Percentiles rank a stretch among this genome's conserved stretches.
phyloP scores from a whole-genome alignment of 2,797 vertebrate genomes.

The Micromesistius poutassou region DNA sequence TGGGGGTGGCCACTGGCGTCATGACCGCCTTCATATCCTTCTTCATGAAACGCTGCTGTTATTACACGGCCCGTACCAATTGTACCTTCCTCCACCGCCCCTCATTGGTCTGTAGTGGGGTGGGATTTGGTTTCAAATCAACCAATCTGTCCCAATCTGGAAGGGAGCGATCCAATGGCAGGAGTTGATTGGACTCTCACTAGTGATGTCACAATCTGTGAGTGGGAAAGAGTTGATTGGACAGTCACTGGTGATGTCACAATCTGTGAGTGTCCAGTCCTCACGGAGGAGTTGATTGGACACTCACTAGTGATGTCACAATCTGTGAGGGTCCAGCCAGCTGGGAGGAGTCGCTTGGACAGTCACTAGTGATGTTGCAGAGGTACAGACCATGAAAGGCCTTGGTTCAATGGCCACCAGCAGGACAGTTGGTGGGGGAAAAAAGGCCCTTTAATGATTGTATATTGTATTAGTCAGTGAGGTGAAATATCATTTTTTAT shows the following conservation, averaged over 20 bases:
- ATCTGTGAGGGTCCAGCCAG: too few species aligned
- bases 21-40: conserved; percentile 96
- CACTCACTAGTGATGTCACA: too few species aligned
- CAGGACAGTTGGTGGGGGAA: background rate
- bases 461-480: background rate
- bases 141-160: background rate
- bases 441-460: background rate
- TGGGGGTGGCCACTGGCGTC: conserved; percentile 91
- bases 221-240: too few species aligned
- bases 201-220: too few species aligned
- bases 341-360: too few species aligned
- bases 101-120: background rate
- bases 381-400: background rate
- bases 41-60: background rate
- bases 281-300: too few species aligned
- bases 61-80: background rate
- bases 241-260: background rate
- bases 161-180: too few species aligned
- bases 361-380: background rate
- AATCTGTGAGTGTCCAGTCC: background rate
- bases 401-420: too few species aligned
- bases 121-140: background rate
- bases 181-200: background rate
- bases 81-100: background rate
- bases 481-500: background rate